These are phyloP conservation scores for Danionella cerebrum DNA, from an alignment of 2,113 vertebrate genomes.

Conservation along the genomic window DNA sequence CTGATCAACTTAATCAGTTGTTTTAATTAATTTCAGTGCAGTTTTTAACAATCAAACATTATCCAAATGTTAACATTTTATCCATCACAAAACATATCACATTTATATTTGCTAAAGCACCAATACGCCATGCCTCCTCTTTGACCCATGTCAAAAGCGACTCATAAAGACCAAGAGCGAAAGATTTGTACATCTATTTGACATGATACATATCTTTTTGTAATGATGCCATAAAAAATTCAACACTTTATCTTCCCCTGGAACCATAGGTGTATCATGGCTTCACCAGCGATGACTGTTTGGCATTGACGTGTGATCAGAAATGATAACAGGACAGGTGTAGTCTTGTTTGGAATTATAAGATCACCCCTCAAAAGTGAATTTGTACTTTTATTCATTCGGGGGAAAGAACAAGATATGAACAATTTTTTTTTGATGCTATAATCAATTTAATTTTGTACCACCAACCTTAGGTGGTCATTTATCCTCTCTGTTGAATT, in stretches of 20 bases:
- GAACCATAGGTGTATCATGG: not conserved
- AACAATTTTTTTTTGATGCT: not conserved
- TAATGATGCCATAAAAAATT: not conserved
- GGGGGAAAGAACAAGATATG: no score
- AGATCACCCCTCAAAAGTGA: not conserved
- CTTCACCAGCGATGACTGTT: not conserved
- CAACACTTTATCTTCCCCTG: not conserved
- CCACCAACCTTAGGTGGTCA: no score
- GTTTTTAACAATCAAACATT: no score
- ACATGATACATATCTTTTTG: not conserved
- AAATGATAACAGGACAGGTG: not conserved
- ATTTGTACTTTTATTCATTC: no score
- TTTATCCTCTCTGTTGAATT: no score
- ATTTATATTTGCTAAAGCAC: no score
- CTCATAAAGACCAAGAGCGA: not conserved
- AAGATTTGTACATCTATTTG: not conserved
- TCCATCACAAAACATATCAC: no score
- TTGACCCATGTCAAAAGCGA: not conserved
- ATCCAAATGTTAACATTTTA: no score
- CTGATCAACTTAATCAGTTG: no score
- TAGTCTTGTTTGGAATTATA: not conserved
- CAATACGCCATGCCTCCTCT: no score
- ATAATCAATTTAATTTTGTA: no score
- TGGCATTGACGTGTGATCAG: not conserved
- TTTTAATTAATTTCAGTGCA: no score